These are phyloP conservation scores for Diaperis boleti DNA, from an alignment of 2,888 invertebrate species.

Conservation along the genomic window DNA sequence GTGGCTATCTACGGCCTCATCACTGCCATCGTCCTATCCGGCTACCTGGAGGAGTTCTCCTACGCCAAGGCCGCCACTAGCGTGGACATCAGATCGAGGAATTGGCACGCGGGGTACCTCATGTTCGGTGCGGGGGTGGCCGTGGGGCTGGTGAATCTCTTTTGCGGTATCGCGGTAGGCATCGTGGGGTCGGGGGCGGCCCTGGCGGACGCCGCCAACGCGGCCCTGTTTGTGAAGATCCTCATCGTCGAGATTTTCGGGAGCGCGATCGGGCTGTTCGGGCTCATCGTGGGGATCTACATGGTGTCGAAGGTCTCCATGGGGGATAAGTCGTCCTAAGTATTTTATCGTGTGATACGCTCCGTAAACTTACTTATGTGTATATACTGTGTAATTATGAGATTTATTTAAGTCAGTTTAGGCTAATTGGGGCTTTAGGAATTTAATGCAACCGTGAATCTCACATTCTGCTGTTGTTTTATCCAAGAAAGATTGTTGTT, in stretches of 20 bases:
- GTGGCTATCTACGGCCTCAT: conserved; percentile 99
- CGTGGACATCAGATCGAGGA: conserved; percentile 68
- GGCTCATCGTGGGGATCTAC: conserved; percentile 97
- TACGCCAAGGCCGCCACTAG: conserved; percentile 63
- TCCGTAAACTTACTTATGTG: conserved; percentile 27
- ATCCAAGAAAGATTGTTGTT: background rate
- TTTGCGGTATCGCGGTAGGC: conserved; percentile 97
- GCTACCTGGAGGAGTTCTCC: conserved; percentile 72
- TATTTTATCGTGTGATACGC: conserved; percentile 2
- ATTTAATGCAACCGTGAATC: conserved; percentile 10
- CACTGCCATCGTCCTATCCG: conserved; percentile 96
- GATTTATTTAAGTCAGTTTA: conserved; percentile 16
- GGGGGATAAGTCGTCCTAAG: conserved; percentile 49
- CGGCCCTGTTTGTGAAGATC: conserved; percentile 96
- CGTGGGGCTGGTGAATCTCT: conserved; percentile 95
- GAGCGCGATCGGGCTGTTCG: conserved; percentile 98
- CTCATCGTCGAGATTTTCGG: conserved; percentile 99
- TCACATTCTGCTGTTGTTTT: background rate
- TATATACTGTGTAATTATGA: conserved; percentile 30
- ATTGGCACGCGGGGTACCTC: conserved; percentile 89
- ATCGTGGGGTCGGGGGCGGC: conserved; percentile 99
- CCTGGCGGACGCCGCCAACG: conserved; percentile 96
- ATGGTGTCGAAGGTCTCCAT: conserved; percentile 69
- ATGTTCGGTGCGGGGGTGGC: conserved; percentile 97
- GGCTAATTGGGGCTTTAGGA: conserved; percentile 13